phyloP scores from a whole-genome alignment of 1,140 invertebrate species.

The Atta texana region DNA sequence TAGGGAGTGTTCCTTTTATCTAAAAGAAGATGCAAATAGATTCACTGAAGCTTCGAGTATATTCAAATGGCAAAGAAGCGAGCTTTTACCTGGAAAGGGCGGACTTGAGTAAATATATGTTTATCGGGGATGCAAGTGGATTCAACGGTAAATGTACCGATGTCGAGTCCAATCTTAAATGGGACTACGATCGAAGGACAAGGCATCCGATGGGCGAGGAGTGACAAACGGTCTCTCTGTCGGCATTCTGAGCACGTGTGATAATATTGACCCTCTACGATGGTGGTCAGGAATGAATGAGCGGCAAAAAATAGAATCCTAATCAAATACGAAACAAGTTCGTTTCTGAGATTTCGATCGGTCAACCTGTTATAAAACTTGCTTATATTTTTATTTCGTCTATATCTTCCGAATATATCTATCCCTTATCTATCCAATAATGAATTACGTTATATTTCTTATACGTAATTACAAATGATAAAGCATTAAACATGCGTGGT shows the following conservation, averaged over 20 bases:
- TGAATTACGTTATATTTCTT: constrained; percentile 6
- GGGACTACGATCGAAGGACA: constrained; percentile 57
- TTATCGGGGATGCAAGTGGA: constrained; percentile 68
- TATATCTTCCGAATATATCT: background rate
- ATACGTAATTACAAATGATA: background rate
- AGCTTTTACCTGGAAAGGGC: constrained; percentile 73
- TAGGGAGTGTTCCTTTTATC: constrained; percentile 55
- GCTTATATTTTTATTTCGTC: background rate
- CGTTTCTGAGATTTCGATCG: constrained; percentile 42
- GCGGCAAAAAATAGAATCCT: constrained; percentile 65
- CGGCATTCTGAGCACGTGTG: constrained; percentile 81
- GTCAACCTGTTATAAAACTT: constrained; percentile 25
- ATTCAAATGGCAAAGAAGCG: constrained; percentile 62
- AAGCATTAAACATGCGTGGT: background rate
- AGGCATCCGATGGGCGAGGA: constrained; percentile 19
- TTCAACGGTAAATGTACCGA: constrained; percentile 32
- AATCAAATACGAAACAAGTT: constrained; percentile 70
- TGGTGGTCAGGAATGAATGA: constrained; percentile 48
- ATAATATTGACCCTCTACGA: constrained; percentile 81
- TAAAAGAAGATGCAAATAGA: constrained; percentile 69
- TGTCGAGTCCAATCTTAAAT: constrained; percentile 50
- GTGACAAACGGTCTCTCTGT: constrained; percentile 69
- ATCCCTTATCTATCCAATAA: background rate
- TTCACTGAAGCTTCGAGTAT: constrained; percentile 63
- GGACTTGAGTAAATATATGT: constrained; percentile 71